Evolutionary conservation across 2,888 invertebrate genomes (phyloP).

Genomic region (Melitaea athalia): DNA sequence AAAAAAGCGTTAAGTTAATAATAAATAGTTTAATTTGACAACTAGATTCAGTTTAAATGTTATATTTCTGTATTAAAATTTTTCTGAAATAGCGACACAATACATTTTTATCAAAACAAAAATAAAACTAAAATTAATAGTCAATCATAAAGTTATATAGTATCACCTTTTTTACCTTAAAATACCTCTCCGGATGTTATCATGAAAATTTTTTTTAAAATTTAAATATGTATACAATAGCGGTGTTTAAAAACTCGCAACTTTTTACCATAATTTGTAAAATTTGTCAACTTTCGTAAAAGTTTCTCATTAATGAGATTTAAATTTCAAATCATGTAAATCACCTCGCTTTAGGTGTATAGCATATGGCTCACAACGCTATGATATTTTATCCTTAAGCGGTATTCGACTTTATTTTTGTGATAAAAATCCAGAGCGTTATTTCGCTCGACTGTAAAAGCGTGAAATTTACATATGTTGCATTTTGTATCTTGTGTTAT

Average conservation of each 20-base stretch:
- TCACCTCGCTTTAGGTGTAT: background rate
- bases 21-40: too few species aligned
- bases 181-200: too few species aligned
- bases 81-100: too few species aligned
- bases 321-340: background rate
- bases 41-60: too few species aligned
- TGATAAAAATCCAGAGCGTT: constrained; percentile 17
- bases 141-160: too few species aligned
- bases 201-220: background rate
- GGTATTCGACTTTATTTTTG: constrained; percentile 15
- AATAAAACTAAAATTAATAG: too few species aligned
- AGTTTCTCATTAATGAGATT: background rate
- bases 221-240: background rate
- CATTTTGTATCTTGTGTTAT: constrained; percentile 31
- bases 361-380: background rate
- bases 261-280: background rate
- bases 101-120: too few species aligned
- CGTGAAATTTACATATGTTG: constrained; percentile 30
- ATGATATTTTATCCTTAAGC: background rate
- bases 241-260: background rate
- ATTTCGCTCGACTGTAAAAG: constrained; percentile 26
- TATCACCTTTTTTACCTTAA: too few species aligned
- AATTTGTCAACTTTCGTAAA: background rate
- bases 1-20: too few species aligned
- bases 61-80: too few species aligned